Evolutionary conservation across 2,888 invertebrate genomes (phyloP).

Genomic region (Latrodectus elegans): DNA sequence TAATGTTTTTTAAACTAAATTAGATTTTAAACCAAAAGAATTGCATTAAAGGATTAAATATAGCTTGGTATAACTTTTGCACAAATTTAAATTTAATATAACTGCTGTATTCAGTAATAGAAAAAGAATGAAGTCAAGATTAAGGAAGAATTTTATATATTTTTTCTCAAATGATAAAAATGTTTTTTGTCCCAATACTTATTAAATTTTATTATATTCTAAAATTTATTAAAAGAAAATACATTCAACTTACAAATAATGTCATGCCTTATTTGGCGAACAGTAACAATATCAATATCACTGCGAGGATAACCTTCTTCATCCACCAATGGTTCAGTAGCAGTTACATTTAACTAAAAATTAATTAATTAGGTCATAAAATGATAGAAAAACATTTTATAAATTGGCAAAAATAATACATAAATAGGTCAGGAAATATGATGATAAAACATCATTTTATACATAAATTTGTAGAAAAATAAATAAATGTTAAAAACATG

Average conservation of each 20-base stretch:
- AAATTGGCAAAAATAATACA: neutral
- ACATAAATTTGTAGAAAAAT: neutral
- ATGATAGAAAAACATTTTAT: neutral
- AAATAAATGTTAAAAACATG: neutral
- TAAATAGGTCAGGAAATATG: neutral
- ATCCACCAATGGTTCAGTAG: conserved; percentile 90
- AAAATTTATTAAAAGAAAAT: no score
- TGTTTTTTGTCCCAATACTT: no score
- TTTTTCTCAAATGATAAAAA: no score
- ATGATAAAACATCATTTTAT: neutral
- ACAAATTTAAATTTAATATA: no score
- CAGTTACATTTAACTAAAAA: conserved; percentile 83
- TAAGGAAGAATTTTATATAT: no score
- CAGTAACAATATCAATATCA: conserved; percentile 92
- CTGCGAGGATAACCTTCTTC: conserved; percentile 88
- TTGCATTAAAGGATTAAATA: no score
- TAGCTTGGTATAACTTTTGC: no score
- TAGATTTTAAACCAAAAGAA: no score
- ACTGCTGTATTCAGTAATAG: no score
- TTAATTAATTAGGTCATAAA: conserved; percentile 30
- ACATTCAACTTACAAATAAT: conserved; percentile 85
- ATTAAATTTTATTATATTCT: no score
- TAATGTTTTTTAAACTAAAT: no score
- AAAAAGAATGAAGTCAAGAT: no score
- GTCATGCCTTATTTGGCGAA: conserved; percentile 85